These are phyloP conservation scores for Mastacembelus armatus DNA, from an alignment of 2,797 vertebrate genomes.

Conservation along the genomic window DNA sequence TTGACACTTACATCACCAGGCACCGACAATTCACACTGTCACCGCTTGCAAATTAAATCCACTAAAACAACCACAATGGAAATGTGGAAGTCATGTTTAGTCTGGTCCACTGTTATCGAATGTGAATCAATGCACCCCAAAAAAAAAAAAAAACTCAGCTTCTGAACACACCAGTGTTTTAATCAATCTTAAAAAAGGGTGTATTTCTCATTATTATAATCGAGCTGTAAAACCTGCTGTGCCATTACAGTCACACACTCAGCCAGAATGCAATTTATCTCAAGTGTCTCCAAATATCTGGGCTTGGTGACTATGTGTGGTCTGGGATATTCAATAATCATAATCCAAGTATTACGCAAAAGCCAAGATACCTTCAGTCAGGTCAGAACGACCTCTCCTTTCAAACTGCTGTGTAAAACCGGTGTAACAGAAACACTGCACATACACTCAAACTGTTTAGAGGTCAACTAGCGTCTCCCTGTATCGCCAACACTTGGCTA, in stretches of 20 bases:
- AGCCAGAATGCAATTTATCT: constrained; percentile 29
- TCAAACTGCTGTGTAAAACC: too few relatives aligned
- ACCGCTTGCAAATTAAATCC: constrained; percentile 46
- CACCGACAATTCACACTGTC: constrained; percentile 37
- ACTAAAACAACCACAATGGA: constrained; percentile 15
- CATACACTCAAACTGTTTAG: background rate
- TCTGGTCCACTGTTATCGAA: constrained; percentile 28
- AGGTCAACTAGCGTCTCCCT: background rate
- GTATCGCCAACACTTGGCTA: background rate
- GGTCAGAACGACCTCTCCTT: constrained; percentile 13
- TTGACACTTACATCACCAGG: constrained; percentile 28
- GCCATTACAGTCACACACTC: constrained; percentile 30
- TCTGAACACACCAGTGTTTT: constrained; percentile 20
- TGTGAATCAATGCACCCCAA: constrained; percentile 31
- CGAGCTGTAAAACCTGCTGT: constrained; percentile 54
- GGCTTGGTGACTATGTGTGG: constrained; percentile 4
- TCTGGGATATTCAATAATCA: constrained; percentile 13
- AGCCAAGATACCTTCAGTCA: background rate
- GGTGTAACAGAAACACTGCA: too few relatives aligned
- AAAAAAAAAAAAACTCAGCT: constrained; percentile 23
- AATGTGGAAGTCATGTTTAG: constrained; percentile 16
- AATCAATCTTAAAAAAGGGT: background rate
- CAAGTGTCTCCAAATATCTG: too few relatives aligned
- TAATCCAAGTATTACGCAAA: constrained; percentile 18
- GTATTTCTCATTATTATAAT: constrained; percentile 23